Evolutionary conservation across 2,113 vertebrate species (phyloP).

Genomic region (Manacus vitellinus): DNA sequence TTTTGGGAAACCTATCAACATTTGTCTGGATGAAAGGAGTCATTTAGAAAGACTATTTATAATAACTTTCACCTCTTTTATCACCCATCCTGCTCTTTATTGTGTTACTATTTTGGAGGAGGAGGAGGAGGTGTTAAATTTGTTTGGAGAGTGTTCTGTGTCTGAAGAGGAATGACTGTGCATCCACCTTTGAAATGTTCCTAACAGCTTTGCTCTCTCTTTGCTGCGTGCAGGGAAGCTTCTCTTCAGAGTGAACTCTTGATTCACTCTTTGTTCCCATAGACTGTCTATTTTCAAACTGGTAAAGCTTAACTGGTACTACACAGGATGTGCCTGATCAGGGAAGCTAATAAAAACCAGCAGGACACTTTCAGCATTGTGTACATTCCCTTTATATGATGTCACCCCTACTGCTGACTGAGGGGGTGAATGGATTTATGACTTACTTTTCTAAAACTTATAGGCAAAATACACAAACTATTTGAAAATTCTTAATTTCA

Average conservation of each 20-base stretch:
- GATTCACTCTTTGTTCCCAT: not conserved
- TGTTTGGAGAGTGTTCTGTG: not conserved
- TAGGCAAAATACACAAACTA: not conserved
- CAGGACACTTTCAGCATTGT: constrained; percentile 19
- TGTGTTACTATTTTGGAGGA: not conserved
- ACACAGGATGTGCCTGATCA: constrained; percentile 1
- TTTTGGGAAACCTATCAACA: not conserved
- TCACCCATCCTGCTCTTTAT: not conserved
- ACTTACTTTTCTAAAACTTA: not conserved
- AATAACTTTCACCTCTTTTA: not conserved
- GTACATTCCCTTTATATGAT: constrained; percentile 66
- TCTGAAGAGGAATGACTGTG: not conserved
- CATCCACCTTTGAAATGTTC: not conserved
- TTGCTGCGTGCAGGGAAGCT: not conserved
- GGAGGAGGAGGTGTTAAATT: not conserved
- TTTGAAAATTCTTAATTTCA: not conserved
- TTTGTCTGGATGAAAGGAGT: not conserved
- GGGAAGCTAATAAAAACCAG: constrained; percentile 65
- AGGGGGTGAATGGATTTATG: not conserved
- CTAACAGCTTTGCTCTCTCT: not conserved
- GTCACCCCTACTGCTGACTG: constrained; percentile 30
- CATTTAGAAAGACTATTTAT: not conserved
- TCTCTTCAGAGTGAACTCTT: not conserved
- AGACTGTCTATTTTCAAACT: not conserved
- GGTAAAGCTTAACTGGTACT: not conserved